Conservation (phyloP, 2,888 invertebrate species). For the Tachina lurida region DNA sequence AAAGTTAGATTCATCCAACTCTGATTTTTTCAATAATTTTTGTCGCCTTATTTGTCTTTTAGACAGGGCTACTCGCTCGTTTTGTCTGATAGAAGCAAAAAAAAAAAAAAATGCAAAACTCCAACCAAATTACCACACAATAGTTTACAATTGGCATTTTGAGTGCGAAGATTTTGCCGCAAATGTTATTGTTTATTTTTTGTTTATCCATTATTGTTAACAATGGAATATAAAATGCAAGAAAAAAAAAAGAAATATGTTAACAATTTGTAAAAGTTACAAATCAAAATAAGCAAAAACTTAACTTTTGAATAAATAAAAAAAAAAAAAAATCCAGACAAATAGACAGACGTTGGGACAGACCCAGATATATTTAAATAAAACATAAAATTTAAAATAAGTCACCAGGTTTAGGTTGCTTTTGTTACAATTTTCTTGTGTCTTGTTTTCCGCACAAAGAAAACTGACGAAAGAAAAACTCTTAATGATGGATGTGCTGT, state of each 20-base stretch:
- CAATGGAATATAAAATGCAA: constrained; percentile 42
- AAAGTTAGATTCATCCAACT: not conserved
- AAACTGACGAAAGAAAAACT: constrained; percentile 20
- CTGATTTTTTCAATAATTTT: constrained; percentile 4
- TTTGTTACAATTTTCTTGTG: constrained; percentile 43
- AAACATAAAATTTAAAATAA: constrained; percentile 66
- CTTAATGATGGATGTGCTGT: constrained; percentile 56
- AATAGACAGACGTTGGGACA: constrained; percentile 7
- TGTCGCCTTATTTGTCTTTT: not conserved
- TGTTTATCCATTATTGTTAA: constrained; percentile 14
- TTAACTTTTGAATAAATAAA: constrained; percentile 25
- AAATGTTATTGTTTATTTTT: constrained; percentile 56
- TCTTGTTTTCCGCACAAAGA: constrained; percentile 37
- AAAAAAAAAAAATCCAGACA: constrained; percentile 38
- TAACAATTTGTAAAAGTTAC: constrained; percentile 69
- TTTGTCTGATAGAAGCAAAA: constrained; percentile 16
- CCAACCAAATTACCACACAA: constrained; percentile 69
- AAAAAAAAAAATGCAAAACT: constrained; percentile 23
- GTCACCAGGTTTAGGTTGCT: constrained; percentile 66
- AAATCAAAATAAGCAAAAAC: constrained; percentile 55
- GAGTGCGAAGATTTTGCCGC: constrained; percentile 70
- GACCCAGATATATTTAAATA: not conserved
- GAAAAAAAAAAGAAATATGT: constrained; percentile 45
- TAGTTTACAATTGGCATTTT: constrained; percentile 66
- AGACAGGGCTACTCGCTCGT: not conserved